These are phyloP conservation scores for Lemur catta DNA, from an alignment of 2,797 vertebrate species.

Conservation along the genomic window DNA sequence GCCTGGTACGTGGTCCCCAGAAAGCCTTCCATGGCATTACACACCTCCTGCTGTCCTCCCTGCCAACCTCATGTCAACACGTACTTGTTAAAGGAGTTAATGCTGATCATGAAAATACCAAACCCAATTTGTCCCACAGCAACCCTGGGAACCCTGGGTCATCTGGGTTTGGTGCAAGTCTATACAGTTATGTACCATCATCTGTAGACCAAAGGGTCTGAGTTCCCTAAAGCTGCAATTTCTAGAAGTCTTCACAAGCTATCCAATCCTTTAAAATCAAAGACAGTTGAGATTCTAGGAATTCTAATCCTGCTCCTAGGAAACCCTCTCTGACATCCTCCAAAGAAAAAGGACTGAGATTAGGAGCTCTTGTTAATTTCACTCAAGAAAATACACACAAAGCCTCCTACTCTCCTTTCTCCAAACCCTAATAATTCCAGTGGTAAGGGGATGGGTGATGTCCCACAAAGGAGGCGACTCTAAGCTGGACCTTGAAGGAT, in stretches of 20 bases:
- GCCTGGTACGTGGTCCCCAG: not conserved
- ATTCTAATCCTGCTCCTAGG: not conserved
- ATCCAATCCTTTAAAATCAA: conserved; percentile 8
- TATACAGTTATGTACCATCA: not conserved
- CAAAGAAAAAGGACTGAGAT: not conserved
- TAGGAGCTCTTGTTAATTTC: not conserved
- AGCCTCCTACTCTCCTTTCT: conserved; percentile 5
- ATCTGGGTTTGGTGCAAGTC: not conserved
- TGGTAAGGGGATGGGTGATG: not conserved
- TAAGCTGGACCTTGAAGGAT: not conserved
- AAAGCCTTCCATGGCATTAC: not conserved
- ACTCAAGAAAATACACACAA: not conserved
- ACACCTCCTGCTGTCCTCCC: not conserved
- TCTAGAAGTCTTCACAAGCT: not conserved
- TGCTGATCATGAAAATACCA: conserved; percentile 1
- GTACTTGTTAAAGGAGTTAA: not conserved
- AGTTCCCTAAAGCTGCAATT: not conserved
- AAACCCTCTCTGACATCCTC: conserved; percentile 11
- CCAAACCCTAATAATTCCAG: not conserved
- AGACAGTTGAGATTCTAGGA: not conserved
- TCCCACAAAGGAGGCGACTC: not conserved
- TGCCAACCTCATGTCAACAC: not conserved
- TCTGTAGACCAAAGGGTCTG: not conserved
- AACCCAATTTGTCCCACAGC: not conserved
- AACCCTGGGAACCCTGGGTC: not conserved